phyloP scores from a whole-genome alignment of 2,797 vertebrate genomes.

The Morelia viridis region DNA sequence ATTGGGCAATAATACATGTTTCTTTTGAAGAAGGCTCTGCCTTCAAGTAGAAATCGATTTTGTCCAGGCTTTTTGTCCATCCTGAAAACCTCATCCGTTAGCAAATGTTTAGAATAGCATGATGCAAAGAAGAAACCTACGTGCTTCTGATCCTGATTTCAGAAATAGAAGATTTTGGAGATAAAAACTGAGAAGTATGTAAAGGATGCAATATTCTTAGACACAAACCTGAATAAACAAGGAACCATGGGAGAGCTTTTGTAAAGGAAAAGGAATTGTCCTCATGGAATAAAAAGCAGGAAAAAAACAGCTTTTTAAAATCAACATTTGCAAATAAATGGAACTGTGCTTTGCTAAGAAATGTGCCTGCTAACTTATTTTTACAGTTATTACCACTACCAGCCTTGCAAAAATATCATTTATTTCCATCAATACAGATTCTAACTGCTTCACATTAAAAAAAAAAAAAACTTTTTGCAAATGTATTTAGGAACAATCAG shows the following conservation, averaged over 20 bases:
- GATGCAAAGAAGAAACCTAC: not conserved
- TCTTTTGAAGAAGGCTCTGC: not conserved
- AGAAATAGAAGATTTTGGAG: not conserved
- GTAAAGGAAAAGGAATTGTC: not conserved
- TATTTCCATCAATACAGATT: conserved; percentile 15
- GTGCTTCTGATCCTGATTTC: not conserved
- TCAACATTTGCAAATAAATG: not conserved
- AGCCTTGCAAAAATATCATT: not conserved
- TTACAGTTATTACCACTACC: not conserved
- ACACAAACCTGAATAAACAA: not conserved
- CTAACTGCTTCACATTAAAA: conserved; percentile 3
- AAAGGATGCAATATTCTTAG: not conserved
- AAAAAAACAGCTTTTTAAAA: not conserved
- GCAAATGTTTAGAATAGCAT: not conserved
- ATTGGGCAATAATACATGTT: not conserved
- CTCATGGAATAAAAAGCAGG: not conserved
- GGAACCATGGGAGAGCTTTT: not conserved
- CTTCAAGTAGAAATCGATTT: not conserved
- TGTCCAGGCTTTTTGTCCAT: not conserved
- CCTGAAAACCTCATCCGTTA: not conserved
- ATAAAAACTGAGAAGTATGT: not conserved
- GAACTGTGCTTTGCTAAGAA: not conserved
- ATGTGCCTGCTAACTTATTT: not conserved
- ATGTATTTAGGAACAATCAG: not conserved
- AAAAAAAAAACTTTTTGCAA: not conserved